Base-by-base conservation (phyloP, 2,888 invertebrate genomes). In the Scaeva pyrastri region DNA sequence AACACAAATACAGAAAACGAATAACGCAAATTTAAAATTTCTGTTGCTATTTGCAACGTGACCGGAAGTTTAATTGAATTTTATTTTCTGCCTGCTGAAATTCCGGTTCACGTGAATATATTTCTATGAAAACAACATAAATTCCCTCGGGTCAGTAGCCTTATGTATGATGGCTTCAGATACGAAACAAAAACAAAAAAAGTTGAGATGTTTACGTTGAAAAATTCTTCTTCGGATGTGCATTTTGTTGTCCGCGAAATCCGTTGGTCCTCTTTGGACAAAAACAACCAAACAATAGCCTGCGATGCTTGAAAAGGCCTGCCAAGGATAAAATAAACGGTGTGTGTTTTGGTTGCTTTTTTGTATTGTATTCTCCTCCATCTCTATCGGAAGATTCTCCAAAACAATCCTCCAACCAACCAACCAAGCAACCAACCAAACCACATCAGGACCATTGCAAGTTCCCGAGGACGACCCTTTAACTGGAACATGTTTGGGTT, bases 41-140 rank as follows among this genome's bases (percentile, higher is more conserved):
- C 39, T 26, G 21, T 19, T 64, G 10, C 43, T 41, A 16, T 31
- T 68, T 52, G 39, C 62, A 74, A 76, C 66, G 71, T 73, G 75
- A 85, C 80, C 84, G 84, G 80, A 85, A 85, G 66, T 76, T 66
- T 70, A 74, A 76, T 19, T 58, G 60, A 84, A 52, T 52, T 80
- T 74, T 43, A 21, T 72, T 56, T 43, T 23, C 12, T 36, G 45
- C 21, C 43, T 55, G 31, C 19, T 74, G 56, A 23, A 66, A 64
- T 74, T 71, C 70, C 74, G 56, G 74, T 45, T 39, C 41, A 31
- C 52, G 55, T 58, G 36, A 48, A 36, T 14, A 16, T 56, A 50
- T 39, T 43, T 68, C 26, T 48, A 62, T 36, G 48, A 66, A 56
- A 23, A 60, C 52, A 50, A 39, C 73, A 58, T 56, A 50, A 71